Percentiles rank a stretch among this genome's conserved stretches.
phyloP scores from a whole-genome alignment of 1,140 invertebrate species.

The Diuraphis noxia region DNA sequence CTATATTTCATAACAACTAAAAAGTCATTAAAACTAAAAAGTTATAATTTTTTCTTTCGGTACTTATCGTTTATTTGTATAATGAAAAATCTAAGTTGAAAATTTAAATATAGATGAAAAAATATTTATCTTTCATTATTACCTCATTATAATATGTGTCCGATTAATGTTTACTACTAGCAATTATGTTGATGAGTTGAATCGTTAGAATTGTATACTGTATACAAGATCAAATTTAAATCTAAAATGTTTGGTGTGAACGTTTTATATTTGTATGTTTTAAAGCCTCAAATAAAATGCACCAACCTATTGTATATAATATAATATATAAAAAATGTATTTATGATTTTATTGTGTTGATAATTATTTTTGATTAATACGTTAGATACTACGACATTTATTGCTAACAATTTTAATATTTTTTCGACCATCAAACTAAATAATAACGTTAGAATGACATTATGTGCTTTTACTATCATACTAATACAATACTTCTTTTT shows the following conservation, averaged over 20 bases:
- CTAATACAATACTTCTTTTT: constrained; percentile 53
- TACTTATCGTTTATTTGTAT: neutral
- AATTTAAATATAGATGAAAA: neutral
- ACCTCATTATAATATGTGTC: neutral
- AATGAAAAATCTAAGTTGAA: neutral
- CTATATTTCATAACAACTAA: neutral
- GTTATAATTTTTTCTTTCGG: neutral
- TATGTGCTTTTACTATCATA: neutral
- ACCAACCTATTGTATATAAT: neutral
- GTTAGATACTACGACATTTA: neutral
- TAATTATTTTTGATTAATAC: neutral
- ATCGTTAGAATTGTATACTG: neutral
- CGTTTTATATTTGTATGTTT: neutral
- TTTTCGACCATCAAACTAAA: neutral
- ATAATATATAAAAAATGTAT: neutral
- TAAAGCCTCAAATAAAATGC: neutral
- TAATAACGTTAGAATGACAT: neutral
- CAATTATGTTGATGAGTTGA: neutral
- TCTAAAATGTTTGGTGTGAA: neutral
- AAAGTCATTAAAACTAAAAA: neutral
- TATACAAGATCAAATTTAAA: neutral
- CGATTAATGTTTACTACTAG: neutral
- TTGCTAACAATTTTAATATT: neutral
- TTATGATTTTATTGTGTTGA: neutral
- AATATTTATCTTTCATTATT: constrained; percentile 7